Base-by-base conservation (phyloP, 2,888 invertebrate species). In the Cephus rjabovi region DNA sequence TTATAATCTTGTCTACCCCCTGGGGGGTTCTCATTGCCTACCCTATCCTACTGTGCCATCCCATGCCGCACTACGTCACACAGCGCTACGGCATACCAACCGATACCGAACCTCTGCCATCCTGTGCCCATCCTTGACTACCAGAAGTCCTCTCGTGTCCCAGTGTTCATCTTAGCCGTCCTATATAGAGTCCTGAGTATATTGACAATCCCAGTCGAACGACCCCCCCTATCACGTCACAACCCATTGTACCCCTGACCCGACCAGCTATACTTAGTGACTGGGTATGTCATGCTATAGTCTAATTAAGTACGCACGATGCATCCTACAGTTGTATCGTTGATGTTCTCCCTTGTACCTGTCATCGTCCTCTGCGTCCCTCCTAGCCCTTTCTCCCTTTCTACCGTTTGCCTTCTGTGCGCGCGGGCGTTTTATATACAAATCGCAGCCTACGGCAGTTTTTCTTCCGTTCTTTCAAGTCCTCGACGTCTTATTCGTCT, bases 1-100 rank as follows among this genome's bases (percentile, higher is more conserved):
- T 91, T 91, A 91, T 91, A 91, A 91, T 91, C 91, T 91, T 89
- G 91, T 91, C 91, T 91, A 89, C 91, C 91, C 90, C 91, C 91
- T 82, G 87, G 90, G 88, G 78, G 79, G 77, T 81, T 77, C 75
- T 78, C 77, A 76, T 78, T 77, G 74, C 74, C 70, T 40, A 73
- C 76, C 79, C 76, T 81, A 77, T 81, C 80, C 77, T 74, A 75
- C 80, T 73, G 73, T 79, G 75, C 78, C 81, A 78, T 80, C 78
- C 69, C 80, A 82, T 23, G 56, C 56, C 40, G 15, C 15, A 40
- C 15, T 40, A 56, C 56, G 56, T 56, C 56, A 23, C 9, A 56
- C 56, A 23, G 23, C 23, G 56, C 56, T 56, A 23, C 9, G 23
- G 23, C 56, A 56, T 40, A 56, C 56, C 9, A 23, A 56, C 56